These are phyloP conservation scores for Agrilus planipennis DNA, from an alignment of 1,140 invertebrate genomes.

Conservation along the genomic window DNA sequence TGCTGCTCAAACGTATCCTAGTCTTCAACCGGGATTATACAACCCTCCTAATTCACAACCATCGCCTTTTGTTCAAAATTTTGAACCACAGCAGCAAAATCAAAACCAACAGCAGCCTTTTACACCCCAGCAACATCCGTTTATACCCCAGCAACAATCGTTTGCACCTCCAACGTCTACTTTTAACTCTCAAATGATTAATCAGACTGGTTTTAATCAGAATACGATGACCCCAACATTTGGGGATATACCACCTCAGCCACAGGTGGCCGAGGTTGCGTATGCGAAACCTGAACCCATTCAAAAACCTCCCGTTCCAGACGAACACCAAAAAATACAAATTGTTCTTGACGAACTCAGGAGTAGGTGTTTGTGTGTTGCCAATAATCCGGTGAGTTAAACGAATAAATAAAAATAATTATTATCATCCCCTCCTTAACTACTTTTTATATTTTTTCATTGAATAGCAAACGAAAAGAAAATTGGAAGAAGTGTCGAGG, in stretches of 20 bases:
- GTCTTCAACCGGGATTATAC: too few species aligned
- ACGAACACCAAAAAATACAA: conserved; percentile 68
- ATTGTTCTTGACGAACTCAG: conserved; percentile 69
- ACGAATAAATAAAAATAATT: conserved; percentile 1
- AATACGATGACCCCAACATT: conserved; percentile 13
- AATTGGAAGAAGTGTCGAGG: conserved; percentile 78
- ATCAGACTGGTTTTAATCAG: conserved; percentile 20
- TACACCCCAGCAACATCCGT: conserved; percentile 5
- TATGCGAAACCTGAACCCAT: conserved; percentile 36
- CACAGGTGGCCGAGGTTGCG: neutral
- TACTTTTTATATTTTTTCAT: conserved; percentile 33
- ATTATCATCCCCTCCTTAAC: conserved; percentile 1
- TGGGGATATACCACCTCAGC: neutral
- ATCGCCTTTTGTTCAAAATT: conserved; percentile 10
- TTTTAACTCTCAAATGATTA: conserved; percentile 12
- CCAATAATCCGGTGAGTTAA: conserved; percentile 62
- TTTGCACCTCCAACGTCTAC: conserved; percentile 4
- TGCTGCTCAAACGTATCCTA: conserved; percentile 10
- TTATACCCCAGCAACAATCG: conserved; percentile 4
- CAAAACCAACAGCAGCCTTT: conserved; percentile 20
- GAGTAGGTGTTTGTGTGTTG: conserved; percentile 45
- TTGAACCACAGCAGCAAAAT: conserved; percentile 15
- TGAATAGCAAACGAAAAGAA: conserved; percentile 84
- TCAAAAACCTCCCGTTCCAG: conserved; percentile 71
- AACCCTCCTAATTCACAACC: too few species aligned